Percentiles rank a stretch among this genome's conserved stretches.
Evolutionary conservation across 1,140 invertebrate genomes (phyloP).

Genomic region (Bombus picipes): DNA sequence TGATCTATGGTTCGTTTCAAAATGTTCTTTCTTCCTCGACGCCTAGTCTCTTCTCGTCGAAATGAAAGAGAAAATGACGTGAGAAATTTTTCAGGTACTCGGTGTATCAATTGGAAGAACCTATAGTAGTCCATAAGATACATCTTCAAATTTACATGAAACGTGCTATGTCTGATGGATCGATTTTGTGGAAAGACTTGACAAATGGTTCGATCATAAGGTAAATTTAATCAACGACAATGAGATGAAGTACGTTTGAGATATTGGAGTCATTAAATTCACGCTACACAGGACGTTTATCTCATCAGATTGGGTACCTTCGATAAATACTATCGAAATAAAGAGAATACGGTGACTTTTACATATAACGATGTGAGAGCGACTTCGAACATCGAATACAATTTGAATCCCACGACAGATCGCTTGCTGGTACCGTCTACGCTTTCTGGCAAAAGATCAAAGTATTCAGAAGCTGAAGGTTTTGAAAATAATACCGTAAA

Average conservation of each 20-base stretch:
- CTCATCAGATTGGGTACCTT: conserved; percentile 71
- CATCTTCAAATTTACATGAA: conserved; percentile 81
- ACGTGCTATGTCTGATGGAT: conserved; percentile 66
- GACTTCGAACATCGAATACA: conserved; percentile 24
- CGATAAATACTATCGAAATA: conserved; percentile 59
- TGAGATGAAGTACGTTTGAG: conserved; percentile 26
- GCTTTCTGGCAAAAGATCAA: conserved; percentile 42
- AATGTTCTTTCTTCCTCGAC: not conserved
- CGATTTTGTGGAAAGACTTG: conserved; percentile 77
- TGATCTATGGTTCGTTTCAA: conserved; percentile 78
- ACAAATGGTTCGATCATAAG: conserved; percentile 71
- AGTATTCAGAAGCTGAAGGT: conserved; percentile 48
- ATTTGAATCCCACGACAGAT: conserved; percentile 63
- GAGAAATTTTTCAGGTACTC: conserved; percentile 70
- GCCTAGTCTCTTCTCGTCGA: not conserved
- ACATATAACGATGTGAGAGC: conserved; percentile 60
- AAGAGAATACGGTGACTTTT: conserved; percentile 62
- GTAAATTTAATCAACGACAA: conserved; percentile 47
- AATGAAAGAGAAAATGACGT: not conserved
- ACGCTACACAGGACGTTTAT: conserved; percentile 65
- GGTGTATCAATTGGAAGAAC: conserved; percentile 78
- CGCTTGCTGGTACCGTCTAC: conserved; percentile 74
- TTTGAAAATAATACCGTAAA: conserved; percentile 28
- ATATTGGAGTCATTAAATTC: conserved; percentile 54
- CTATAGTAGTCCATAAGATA: conserved; percentile 76